Percentiles rank a stretch among this genome's conserved stretches.
phyloP scores from a whole-genome alignment of 2,888 invertebrate genomes.

The Nipponacmea schrenckii region DNA sequence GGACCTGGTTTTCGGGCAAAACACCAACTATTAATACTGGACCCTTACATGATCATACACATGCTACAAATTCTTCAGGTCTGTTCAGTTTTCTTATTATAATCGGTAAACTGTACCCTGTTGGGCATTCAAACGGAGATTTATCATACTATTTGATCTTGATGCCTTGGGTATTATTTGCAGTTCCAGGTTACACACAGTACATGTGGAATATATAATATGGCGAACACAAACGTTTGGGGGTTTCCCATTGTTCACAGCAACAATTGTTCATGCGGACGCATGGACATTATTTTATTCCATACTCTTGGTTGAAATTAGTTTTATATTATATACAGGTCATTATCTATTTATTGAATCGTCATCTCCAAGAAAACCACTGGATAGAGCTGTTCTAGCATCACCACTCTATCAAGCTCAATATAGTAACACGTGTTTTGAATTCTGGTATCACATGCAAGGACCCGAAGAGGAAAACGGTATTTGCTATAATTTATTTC shows the following conservation, averaged over 20 bases:
- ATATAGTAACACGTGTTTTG: conserved; percentile 42
- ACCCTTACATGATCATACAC: conserved; percentile 51
- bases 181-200: no score
- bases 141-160: no score
- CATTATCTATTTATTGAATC: conserved; percentile 47
- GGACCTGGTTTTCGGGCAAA: conserved; percentile 40
- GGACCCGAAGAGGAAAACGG: conserved; percentile 37
- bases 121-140: no score
- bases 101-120: not conserved
- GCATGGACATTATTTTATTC: no score
- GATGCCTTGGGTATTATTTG: no score
- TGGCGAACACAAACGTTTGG: no score
- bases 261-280: no score
- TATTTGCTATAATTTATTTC: not conserved
- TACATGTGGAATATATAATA: no score
- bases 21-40: conserved; percentile 49
- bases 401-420: conserved; percentile 41
- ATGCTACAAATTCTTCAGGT: conserved; percentile 30
- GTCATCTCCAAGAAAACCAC: conserved; percentile 37
- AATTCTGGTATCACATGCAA: conserved; percentile 55
- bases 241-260: no score
- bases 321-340: conserved; percentile 28
- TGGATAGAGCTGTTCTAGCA: conserved; percentile 39
- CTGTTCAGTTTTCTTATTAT: conserved; percentile 1
- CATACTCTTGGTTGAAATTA: no score